phyloP scores from a whole-genome alignment of 2,888 invertebrate genomes.

The Exephanes ischioxanthus region DNA sequence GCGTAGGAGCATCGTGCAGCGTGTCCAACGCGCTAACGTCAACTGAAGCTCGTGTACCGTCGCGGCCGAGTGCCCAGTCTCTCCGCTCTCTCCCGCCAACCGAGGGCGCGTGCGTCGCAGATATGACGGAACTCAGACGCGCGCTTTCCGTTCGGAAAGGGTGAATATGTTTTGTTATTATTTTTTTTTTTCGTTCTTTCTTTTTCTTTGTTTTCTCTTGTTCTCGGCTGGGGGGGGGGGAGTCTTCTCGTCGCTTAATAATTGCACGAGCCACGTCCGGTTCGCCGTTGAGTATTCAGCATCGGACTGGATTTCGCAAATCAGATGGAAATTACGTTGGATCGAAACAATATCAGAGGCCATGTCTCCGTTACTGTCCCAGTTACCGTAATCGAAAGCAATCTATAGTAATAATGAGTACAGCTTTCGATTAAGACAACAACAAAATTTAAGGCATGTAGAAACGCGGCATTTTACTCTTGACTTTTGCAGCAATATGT shows the following conservation, averaged over 20 bases:
- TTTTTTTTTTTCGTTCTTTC: slow-evolving; percentile 12
- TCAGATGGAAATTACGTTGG: slow-evolving; percentile 36
- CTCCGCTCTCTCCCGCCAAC: slow-evolving; percentile 77
- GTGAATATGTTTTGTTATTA: slow-evolving; percentile 22
- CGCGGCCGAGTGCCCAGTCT: slow-evolving; percentile 65
- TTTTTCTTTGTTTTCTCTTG: not conserved
- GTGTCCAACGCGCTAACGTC: slow-evolving; percentile 82
- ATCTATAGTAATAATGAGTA: no score
- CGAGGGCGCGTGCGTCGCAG: slow-evolving; percentile 71
- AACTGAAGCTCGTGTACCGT: slow-evolving; percentile 76
- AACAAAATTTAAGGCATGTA: no score
- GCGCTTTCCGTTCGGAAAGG: slow-evolving; percentile 34
- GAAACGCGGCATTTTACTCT: not conserved
- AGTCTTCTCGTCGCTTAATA: slow-evolving; percentile 22
- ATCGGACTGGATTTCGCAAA: slow-evolving; percentile 6
- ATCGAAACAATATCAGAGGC: not conserved
- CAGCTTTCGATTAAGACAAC: no score
- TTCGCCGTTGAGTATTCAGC: slow-evolving; percentile 23
- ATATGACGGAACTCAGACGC: not conserved
- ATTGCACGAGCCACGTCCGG: slow-evolving; percentile 32
- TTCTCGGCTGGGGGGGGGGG: not conserved
- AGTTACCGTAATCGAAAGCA: no score
- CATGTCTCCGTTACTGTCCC: no score
- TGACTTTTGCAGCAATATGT: no score
- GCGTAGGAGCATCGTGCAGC: slow-evolving; percentile 78